Evolutionary conservation across 2,797 vertebrate species (phyloP).

Genomic region (Hozukius guyotensis): DNA sequence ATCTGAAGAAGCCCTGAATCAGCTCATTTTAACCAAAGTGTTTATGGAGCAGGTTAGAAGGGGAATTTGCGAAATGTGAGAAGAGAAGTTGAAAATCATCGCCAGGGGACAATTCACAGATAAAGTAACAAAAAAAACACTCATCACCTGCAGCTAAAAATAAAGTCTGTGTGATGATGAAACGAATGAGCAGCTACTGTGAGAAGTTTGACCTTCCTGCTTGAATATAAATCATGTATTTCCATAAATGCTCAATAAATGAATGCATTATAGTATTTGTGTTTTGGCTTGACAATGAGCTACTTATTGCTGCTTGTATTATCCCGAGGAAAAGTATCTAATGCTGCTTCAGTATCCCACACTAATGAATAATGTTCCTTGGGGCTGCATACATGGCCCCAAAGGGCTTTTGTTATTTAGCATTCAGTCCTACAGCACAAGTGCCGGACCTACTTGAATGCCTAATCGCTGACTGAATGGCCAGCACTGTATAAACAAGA

Average conservation of each 20-base stretch:
- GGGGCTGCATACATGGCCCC: slow-evolving; percentile 47
- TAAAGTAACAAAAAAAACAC: slow-evolving; percentile 10
- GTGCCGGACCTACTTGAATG: slow-evolving; percentile 46
- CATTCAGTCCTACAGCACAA: slow-evolving; percentile 43
- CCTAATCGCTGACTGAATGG: slow-evolving; percentile 52
- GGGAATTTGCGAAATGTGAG: slow-evolving; percentile 38
- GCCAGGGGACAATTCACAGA: not conserved
- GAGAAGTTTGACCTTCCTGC: slow-evolving; percentile 35
- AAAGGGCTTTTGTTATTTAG: slow-evolving; percentile 49
- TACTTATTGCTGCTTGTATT: slow-evolving; percentile 30
- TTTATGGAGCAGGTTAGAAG: slow-evolving; percentile 34
- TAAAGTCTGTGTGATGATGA: slow-evolving; percentile 15
- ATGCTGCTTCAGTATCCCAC: slow-evolving; percentile 43
- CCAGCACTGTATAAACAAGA: slow-evolving; percentile 45
- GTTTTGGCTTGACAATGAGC: slow-evolving; percentile 50
- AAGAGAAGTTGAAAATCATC: slow-evolving; percentile 59
- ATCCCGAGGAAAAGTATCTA: slow-evolving; percentile 52
- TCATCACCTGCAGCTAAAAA: slow-evolving; percentile 25
- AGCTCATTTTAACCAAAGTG: slow-evolving; percentile 62
- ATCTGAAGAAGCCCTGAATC: slow-evolving; percentile 68
- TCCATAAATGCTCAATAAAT: slow-evolving; percentile 57
- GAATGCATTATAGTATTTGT: slow-evolving; percentile 50
- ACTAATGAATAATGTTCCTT: slow-evolving; percentile 66
- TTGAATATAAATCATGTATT: slow-evolving; percentile 62
- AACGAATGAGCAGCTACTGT: slow-evolving; percentile 11